Evolutionary conservation across 2,113 vertebrate genomes (phyloP), one percentile per base, ranked within the genome.

Genomic region (Trematocara stigmaticum): DNA sequence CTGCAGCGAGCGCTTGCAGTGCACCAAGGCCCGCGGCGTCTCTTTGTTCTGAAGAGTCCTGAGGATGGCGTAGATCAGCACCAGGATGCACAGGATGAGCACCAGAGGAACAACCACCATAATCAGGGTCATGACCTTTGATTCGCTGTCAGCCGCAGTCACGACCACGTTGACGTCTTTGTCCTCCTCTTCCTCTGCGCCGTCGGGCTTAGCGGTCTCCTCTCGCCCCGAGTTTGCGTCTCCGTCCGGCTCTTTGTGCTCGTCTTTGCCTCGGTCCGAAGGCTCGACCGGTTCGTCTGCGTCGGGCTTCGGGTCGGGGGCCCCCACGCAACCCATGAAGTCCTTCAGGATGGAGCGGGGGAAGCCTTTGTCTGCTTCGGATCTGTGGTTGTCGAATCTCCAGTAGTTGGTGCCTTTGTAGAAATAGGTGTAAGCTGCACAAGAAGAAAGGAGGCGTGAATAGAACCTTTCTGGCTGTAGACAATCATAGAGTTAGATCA

Each of bases 1-100:
- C 96, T 99, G 99, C 96, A 99, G 91, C 3, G 99, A 99, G 12
- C 99, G 98, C 93, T 99, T 99, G 97, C 98, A 99, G 96, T 99
- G 98, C 82, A 98, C 95, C 85, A 99, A 96, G 88, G 97, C 94
- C 81, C 97, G 96, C 0, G 99, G 98, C 0, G 97, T 91, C 7
- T 99, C 98, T 92, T 98, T 99, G 92, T 97, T 97, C 96, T 99
- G 97, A 93, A 98, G 97, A 94, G 97, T 96, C 95, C 96, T 97
- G 81, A 99, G 96, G 78, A 99, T 97, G 69, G 95, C 95, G 0
- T 97, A 99, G 89, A 98, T 95, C n/a, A 98, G 95, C 90, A 97
- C 93, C 31, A 99, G 96, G 81, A 99, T 96, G 91, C 97, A 97
- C 29, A 99, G 94, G 88, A 99, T 95, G 93, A 99, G 97, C 87